Conservation (phyloP, 1,140 invertebrate species). For the Penaeus chinensis region DNA sequence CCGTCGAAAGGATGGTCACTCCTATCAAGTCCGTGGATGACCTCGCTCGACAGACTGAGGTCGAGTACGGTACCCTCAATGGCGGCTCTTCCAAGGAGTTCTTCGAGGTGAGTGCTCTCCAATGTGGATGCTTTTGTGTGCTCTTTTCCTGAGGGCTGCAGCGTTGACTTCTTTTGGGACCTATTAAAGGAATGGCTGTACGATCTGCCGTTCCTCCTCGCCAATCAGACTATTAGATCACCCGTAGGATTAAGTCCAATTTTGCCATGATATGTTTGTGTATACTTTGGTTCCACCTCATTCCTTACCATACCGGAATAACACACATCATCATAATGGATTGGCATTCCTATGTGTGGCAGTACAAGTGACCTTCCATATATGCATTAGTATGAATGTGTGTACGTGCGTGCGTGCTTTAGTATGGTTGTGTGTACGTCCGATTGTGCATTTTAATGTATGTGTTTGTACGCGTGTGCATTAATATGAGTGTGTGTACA, state of each 20-base stretch:
- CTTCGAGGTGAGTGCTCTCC: conserved; percentile 78
- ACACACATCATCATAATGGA: no score
- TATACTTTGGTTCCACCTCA: no score
- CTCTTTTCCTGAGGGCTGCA: background rate
- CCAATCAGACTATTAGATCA: no score
- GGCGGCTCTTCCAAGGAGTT: conserved; percentile 93
- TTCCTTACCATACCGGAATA: no score
- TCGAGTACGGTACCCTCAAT: conserved; percentile 90
- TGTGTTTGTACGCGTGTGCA: background rate
- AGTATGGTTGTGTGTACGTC: background rate
- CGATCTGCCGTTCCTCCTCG: background rate
- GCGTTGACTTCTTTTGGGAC: no score
- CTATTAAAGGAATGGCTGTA: no score
- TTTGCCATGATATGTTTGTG: no score
- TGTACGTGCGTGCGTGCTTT: background rate
- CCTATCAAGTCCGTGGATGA: conserved; percentile 96
- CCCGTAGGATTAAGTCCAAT: no score
- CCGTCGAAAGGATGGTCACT: conserved; percentile 92
- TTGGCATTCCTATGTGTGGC: no score
- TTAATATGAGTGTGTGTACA: background rate
- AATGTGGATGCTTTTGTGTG: no score
- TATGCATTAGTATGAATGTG: background rate
- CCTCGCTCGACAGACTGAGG: conserved; percentile 92
- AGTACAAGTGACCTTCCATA: no score
- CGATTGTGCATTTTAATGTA: background rate